Conservation (phyloP, 2,888 invertebrate species). For the Cistogaster globosa region DNA sequence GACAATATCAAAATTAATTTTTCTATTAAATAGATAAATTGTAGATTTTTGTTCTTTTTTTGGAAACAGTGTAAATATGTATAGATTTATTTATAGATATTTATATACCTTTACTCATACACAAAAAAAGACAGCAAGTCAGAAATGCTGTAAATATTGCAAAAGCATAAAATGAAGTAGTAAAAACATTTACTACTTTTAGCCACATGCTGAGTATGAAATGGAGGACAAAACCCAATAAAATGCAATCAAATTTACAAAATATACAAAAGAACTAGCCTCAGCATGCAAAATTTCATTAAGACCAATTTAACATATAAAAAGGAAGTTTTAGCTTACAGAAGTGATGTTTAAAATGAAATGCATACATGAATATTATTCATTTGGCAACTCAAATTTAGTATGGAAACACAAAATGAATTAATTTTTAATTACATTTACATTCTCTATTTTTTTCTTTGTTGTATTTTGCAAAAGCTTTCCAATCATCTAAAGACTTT, state of each 20-base stretch:
- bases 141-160: slow-evolving; percentile 30
- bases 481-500: neutral
- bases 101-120: neutral
- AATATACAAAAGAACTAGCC: slow-evolving; percentile 22
- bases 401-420: slow-evolving; percentile 45
- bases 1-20: too few species aligned
- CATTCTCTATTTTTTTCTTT: slow-evolving; percentile 29
- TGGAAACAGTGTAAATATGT: slow-evolving; percentile 37
- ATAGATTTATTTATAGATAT: slow-evolving; percentile 29
- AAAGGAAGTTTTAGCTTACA: neutral
- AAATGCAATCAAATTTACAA: slow-evolving; percentile 65
- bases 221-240: slow-evolving; percentile 51
- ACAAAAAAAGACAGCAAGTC: slow-evolving; percentile 6
- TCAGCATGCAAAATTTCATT: slow-evolving; percentile 53
- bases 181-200: slow-evolving; percentile 62
- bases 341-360: slow-evolving; percentile 3
- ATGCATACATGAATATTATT: slow-evolving; percentile 28
- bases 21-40: too few species aligned
- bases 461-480: slow-evolving; percentile 32
- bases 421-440: slow-evolving; percentile 70
- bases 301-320: slow-evolving; percentile 10
- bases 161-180: slow-evolving; percentile 50
- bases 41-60: neutral
- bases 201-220: slow-evolving; percentile 62
- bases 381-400: neutral